phyloP scores from a whole-genome alignment of 2,888 invertebrate species.

The Octonoba sinensis region DNA sequence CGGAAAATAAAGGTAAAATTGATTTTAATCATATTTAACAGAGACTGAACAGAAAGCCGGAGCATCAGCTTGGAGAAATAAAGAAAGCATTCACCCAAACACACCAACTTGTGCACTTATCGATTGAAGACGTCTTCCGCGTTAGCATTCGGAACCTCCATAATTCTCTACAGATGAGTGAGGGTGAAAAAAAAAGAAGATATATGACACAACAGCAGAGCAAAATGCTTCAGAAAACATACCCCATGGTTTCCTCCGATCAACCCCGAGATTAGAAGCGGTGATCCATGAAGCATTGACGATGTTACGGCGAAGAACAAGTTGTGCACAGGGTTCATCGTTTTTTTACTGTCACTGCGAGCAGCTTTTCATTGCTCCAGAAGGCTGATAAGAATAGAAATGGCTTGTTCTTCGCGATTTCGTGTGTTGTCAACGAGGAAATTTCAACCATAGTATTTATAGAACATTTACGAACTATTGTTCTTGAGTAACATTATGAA shows the following conservation, averaged over 20 bases:
- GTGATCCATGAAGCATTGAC: conserved; percentile 23
- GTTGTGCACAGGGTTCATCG: conserved; percentile 17
- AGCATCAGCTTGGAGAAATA: too few relatives aligned
- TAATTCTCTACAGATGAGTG: conserved; percentile 27
- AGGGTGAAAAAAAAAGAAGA: neutral
- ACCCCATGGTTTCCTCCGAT: conserved; percentile 26
- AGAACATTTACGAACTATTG: neutral
- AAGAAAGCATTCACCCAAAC: too few relatives aligned
- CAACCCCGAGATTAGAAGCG: neutral
- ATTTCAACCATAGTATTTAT: neutral
- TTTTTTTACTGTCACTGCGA: conserved; percentile 26
- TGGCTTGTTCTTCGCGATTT: neutral
- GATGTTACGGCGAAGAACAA: conserved; percentile 8
- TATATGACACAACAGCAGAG: conserved; percentile 5
- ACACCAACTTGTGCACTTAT: too few relatives aligned
- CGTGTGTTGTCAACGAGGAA: neutral
- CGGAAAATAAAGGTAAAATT: too few relatives aligned
- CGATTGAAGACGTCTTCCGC: conserved; percentile 24
- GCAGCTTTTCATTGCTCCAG: neutral
- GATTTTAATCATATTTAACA: too few relatives aligned
- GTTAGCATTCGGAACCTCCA: neutral
- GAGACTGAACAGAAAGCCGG: too few relatives aligned
- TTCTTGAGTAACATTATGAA: neutral
- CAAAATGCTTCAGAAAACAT: neutral
- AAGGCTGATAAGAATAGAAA: neutral